Evolutionary conservation across 2,888 invertebrate species (phyloP), one percentile per base, ranked within the genome.

Genomic region (Stenichneumon culpator): DNA sequence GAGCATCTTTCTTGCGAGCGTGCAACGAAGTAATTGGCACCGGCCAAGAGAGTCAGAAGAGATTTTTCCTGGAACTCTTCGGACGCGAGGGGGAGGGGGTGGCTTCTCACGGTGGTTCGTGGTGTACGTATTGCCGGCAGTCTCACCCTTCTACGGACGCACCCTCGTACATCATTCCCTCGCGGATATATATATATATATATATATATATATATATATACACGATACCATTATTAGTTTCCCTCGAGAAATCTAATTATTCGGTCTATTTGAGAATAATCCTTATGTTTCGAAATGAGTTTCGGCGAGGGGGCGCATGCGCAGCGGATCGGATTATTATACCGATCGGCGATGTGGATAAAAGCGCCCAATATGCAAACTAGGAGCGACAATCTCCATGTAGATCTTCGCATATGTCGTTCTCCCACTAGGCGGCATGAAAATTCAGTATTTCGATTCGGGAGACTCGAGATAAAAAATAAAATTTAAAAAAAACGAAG

Each of bases 231-330:
- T 50, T 63, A 77, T 69, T 68, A 67, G 22, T 80, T 69, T 72
- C 68, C 81, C 78, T 52, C 54, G 69, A 69, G 73, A 69, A 69
- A 82, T 79, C 82, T 74, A 75, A 84, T 84, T 81, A 65, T 75
- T 75, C 44, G 65, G 65, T 77, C 84, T 47, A 68, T 72, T 74
- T 57, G 22, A 54, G 73, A 74, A 81, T 78, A 63, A 84, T 78
- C 73, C 73, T 73, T 52, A 70, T 50, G 67, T 16, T 25, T 28
- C 47, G 50, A 16, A 73, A 67, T 22, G 39, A 32, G 60, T 77
- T 84, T 69, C 70, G 32, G 19, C 68, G 11, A 63, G 32, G 65
- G 63, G 3, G 36, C 36, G 36, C 44, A 44, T 65, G 19, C 16
- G 32, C 28, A 36, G 25, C 75, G 22, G 25, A 6, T 22, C 57